phyloP scores from a whole-genome alignment of 2,113 vertebrate genomes.

The Chionomys nivalis region DNA sequence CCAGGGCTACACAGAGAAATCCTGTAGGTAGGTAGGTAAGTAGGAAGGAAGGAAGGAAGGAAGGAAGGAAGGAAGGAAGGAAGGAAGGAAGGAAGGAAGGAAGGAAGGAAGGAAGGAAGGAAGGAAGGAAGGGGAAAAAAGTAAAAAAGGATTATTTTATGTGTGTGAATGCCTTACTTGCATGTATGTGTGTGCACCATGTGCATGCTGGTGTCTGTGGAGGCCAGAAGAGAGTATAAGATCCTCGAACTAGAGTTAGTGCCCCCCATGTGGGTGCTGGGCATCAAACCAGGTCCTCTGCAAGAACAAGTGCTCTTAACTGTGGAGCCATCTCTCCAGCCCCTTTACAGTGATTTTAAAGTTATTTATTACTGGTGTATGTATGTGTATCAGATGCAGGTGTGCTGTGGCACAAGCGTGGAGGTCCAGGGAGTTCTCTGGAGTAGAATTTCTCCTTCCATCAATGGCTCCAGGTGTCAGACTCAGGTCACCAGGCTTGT shows the following conservation, averaged over 20 bases:
- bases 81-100: no score
- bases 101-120: no score
- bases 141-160: not conserved
- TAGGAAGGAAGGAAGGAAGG: no score
- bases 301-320: not conserved
- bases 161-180: not conserved
- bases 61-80: no score
- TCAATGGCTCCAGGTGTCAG: not conserved
- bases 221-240: no score
- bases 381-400: not conserved
- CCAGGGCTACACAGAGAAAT: not conserved
- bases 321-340: not conserved
- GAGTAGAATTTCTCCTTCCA: not conserved
- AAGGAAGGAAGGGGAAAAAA: no score
- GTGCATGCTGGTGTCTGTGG: not conserved
- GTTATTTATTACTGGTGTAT: no score
- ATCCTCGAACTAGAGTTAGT: not conserved
- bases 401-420: not conserved
- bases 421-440: not conserved
- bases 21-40: no score
- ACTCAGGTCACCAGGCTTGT: not conserved
- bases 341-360: no score
- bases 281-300: not conserved
- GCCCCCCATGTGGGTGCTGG: not conserved
- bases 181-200: not conserved